A percentile compares a stretch with the other conserved stretches of the same genome.
Conservation (phyloP, 2,888 invertebrate species). For the Drosophila imparisetae region DNA sequence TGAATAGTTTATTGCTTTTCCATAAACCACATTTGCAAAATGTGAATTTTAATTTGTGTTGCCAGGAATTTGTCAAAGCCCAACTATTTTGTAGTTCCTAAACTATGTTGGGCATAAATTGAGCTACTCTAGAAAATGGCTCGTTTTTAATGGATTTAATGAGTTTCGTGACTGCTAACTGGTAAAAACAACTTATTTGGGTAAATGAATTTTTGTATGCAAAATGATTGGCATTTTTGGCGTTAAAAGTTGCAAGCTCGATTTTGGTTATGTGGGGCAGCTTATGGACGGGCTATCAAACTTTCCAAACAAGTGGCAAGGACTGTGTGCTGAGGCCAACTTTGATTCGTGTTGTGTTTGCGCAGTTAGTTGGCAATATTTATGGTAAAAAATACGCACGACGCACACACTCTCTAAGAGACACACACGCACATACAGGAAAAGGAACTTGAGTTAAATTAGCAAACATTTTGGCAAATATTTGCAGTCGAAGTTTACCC, state of each 20-base stretch:
- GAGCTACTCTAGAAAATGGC: neutral
- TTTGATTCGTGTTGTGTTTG: constrained; percentile 38
- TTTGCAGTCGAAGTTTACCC: constrained; percentile 39
- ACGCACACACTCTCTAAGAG: neutral
- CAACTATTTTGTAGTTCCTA: neutral
- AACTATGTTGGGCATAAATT: neutral
- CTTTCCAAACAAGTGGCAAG: neutral
- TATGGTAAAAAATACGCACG: constrained; percentile 1
- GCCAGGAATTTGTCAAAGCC: neutral
- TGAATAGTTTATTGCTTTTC: neutral
- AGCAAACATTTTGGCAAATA: constrained; percentile 78
- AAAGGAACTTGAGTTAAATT: constrained; percentile 66
- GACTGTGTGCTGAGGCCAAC: neutral
- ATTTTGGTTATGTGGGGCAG: constrained; percentile 39
- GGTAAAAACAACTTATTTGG: neutral
- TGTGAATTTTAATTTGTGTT: neutral
- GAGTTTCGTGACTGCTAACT: neutral
- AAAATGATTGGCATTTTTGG: neutral
- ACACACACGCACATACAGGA: constrained; percentile 16
- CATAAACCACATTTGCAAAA: neutral
- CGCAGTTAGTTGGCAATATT: constrained; percentile 27
- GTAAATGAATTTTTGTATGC: neutral
- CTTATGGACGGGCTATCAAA: neutral
- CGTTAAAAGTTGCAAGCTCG: constrained; percentile 10
- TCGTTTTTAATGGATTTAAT: neutral